Evolutionary conservation across 2,113 vertebrate genomes (phyloP), one percentile per base, ranked within the genome.

Genomic region (Myiozetetes cayanensis): DNA sequence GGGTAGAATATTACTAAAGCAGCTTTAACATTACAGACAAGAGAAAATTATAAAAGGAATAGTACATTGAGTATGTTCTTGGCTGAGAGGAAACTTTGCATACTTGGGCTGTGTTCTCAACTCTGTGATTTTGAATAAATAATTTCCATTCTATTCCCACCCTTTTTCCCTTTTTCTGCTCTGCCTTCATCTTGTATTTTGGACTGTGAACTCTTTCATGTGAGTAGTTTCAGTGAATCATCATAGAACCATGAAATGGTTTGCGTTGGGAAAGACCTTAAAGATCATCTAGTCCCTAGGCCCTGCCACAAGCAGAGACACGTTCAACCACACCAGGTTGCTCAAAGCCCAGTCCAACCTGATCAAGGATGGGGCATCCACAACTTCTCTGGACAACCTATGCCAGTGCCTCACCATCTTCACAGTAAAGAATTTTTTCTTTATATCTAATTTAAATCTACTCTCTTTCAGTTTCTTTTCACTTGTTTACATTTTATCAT

Each of bases 341-440:
- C 16, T 75, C 28, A 39, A 1, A 75, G 19, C 16, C 28, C 8
- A 53, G 18, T 39, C 10, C 9, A 66, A 1, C 0, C 50, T 28
- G 33, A 6, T 18, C 28, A 53, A n/a, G 19, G 1, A 12, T 53
- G n/a, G 4, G 16, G 12, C 7, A 46, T 6, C 19, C 33, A 44
- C 33, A 46, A 0, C 4, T 52, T 67, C 19, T 17, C 61, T 67
- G 39, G 19, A 10, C 7, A 82, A 25, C 8, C 4, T 39, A 12
- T 22, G 17, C 25, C 43, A 22, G 10, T 35, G 33, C 13, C 16
- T 75, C 46, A 21, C 1, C 7, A 39, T 9, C 7, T 37, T 52
- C 61, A 44, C 15, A 39, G 15, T 17, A 21, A 67, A 67, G 7
- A 59, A 53, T 53, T 46, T 59, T 13, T n/a, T 67, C 20, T 3